A percentile compares a stretch with the other conserved stretches of the same genome.
Conservation (phyloP, 2,113 vertebrate genomes). For the Elephantulus edwardii region DNA sequence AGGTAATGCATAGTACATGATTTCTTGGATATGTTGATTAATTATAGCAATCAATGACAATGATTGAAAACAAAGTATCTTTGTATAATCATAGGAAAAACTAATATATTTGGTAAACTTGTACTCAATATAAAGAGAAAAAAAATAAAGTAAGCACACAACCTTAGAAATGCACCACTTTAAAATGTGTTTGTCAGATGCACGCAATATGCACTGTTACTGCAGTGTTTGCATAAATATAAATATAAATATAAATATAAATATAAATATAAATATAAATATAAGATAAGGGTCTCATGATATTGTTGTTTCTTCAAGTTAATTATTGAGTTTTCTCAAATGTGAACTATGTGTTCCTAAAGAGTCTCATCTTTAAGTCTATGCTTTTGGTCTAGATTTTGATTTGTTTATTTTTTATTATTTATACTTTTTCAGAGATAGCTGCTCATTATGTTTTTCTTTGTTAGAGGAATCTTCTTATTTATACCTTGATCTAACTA, state of each 20-base stretch:
- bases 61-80: no score
- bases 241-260: not conserved
- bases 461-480: not conserved
- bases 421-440: constrained; percentile 8
- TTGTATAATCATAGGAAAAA: no score
- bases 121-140: no score
- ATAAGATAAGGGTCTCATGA: rapidly evolving
- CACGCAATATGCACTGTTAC: not conserved
- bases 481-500: not conserved
- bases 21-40: no score
- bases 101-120: no score
- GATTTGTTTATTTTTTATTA: not conserved
- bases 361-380: not conserved
- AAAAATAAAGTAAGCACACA: not conserved
- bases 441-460: not conserved
- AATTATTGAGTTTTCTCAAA: not conserved
- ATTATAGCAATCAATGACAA: no score
- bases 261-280: not conserved
- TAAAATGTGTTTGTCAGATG: not conserved
- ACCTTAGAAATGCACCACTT: not conserved
- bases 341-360: not conserved
- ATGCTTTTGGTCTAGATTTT: not conserved
- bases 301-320: rapidly evolving
- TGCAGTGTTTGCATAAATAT: not conserved
- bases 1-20: no score